phyloP scores from a whole-genome alignment of 2,113 vertebrate species.

The Phasianus colchicus region DNA sequence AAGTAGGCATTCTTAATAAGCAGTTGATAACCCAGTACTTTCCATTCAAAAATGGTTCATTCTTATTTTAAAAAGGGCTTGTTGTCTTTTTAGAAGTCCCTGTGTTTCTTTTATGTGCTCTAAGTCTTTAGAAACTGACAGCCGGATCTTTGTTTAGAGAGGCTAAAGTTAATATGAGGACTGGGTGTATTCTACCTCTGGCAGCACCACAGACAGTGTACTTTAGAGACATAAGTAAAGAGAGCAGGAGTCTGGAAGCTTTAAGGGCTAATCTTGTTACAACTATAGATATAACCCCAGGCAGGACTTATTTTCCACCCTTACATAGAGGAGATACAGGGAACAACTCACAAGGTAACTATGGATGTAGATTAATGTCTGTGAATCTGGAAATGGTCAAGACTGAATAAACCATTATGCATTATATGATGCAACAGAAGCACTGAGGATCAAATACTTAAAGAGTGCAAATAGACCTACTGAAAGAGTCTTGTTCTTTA shows the following conservation, averaged over 20 bases:
- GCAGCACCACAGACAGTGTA: neutral
- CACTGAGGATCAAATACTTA: neutral
- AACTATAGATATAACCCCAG: neutral
- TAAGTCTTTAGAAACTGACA: neutral
- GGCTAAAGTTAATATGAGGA: neutral
- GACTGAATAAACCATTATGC: neutral
- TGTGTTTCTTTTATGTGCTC: neutral
- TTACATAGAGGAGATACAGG: neutral
- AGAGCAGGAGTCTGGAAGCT: neutral
- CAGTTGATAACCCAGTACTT: neutral
- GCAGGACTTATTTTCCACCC: neutral
- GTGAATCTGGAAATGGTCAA: neutral
- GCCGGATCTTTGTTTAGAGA: neutral
- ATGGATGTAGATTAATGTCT: neutral
- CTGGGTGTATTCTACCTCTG: neutral
- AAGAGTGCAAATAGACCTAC: neutral
- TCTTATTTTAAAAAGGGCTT: neutral
- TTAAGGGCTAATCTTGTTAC: neutral
- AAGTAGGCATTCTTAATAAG: neutral
- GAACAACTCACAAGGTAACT: neutral
- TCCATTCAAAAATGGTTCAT: neutral
- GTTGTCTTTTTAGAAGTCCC: neutral
- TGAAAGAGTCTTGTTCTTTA: neutral
- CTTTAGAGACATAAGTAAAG: neutral
- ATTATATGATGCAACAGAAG: neutral